Conservation (phyloP, 2,113 vertebrate species). For the Meles meles region DNA sequence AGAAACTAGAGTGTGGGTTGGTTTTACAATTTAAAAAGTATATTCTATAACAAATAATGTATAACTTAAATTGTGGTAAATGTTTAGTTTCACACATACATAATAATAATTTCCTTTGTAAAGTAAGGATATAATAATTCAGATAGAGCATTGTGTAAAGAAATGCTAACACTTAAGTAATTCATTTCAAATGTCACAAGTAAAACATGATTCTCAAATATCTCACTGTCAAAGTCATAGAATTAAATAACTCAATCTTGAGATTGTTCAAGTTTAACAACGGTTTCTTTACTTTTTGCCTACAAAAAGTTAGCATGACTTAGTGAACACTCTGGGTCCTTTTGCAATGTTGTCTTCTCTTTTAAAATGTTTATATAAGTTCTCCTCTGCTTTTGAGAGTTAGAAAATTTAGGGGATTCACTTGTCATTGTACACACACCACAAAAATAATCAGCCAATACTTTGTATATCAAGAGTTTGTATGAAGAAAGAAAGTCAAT, state of each 20-base stretch:
- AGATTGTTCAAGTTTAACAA: neutral
- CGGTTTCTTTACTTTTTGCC: neutral
- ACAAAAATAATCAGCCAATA: slow-evolving; percentile 9
- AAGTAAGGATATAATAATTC: slow-evolving; percentile 1
- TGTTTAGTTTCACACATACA: slow-evolving; percentile 24
- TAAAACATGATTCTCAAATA: neutral
- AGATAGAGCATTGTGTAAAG: slow-evolving; percentile 14
- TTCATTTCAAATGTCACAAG: neutral
- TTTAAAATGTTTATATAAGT: neutral
- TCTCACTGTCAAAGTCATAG: neutral
- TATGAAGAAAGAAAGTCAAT: slow-evolving; percentile 28
- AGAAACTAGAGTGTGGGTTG: neutral
- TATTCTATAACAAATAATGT: slow-evolving; percentile 15
- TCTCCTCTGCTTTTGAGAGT: neutral
- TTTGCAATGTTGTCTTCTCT: slow-evolving; percentile 3
- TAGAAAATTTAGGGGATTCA: neutral
- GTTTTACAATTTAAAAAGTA: slow-evolving; percentile 39
- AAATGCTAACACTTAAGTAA: slow-evolving; percentile 17
- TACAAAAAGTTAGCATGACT: slow-evolving; percentile 34
- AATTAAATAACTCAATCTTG: neutral
- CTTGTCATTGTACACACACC: neutral
- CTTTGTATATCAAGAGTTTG: slow-evolving; percentile 26
- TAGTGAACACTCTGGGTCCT: neutral
- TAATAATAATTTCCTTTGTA: slow-evolving; percentile 10
- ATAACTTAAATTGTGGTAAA: neutral